These are phyloP conservation scores for Platalea minor DNA, from an alignment of 2,797 vertebrate species.

Conservation along the genomic window DNA sequence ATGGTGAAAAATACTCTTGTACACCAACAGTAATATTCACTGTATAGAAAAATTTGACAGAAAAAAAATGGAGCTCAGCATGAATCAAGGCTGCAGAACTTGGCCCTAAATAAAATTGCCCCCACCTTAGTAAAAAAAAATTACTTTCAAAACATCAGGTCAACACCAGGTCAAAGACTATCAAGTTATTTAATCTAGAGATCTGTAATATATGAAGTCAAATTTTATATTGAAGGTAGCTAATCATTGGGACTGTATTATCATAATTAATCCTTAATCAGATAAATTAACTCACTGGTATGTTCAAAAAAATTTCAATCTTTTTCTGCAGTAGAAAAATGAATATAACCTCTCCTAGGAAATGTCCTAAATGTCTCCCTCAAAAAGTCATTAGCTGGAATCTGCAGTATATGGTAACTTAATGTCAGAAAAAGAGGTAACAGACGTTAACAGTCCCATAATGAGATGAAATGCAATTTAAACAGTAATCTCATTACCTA, in stretches of 20 bases:
- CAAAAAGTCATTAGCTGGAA: slow-evolving; percentile 59
- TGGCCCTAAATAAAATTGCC: not conserved
- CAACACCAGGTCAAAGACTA: not conserved
- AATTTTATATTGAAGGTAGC: not conserved
- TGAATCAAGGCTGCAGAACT: not conserved
- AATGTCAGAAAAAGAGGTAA: slow-evolving; percentile 63
- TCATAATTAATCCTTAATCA: slow-evolving; percentile 49
- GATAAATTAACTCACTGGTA: slow-evolving; percentile 21
- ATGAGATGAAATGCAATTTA: slow-evolving; percentile 61
- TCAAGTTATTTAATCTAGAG: not conserved
- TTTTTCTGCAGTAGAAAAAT: slow-evolving; percentile 19
- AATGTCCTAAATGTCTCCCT: slow-evolving; percentile 55
- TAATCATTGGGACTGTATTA: not conserved
- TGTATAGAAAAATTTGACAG: not conserved
- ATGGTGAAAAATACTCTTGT: not conserved
- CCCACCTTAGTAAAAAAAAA: not conserved
- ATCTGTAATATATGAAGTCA: not conserved
- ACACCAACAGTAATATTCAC: not conserved
- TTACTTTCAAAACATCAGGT: not conserved
- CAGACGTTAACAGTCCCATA: slow-evolving; percentile 53
- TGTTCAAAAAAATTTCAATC: not conserved
- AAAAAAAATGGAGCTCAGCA: not conserved
- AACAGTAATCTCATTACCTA: slow-evolving; percentile 48
- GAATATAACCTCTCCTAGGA: slow-evolving; percentile 42
- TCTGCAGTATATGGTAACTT: slow-evolving; percentile 33